A percentile compares a stretch with the other conserved stretches of the same genome.
Evolutionary conservation across 2,888 invertebrate species (phyloP).

Genomic region (Ormyrus labotus): DNA sequence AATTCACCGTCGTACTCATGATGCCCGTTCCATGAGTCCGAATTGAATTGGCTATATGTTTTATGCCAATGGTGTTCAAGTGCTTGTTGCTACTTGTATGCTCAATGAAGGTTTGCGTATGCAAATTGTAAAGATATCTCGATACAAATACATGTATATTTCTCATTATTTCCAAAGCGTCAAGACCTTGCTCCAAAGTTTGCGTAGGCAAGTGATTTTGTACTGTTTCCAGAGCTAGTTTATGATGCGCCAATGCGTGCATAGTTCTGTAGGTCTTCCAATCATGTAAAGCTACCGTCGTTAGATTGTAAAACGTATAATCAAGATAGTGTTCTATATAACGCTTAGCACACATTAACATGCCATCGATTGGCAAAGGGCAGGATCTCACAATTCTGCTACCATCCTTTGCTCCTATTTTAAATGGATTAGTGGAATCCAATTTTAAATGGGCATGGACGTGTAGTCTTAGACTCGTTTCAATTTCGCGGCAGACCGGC

Average conservation of each 20-base stretch:
- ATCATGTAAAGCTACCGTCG: slow-evolving; percentile 97
- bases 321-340: slow-evolving; percentile 93
- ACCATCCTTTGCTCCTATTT: slow-evolving; percentile 80
- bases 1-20: slow-evolving; percentile 95
- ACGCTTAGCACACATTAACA: slow-evolving; percentile 58
- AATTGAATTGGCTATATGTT: slow-evolving; percentile 97
- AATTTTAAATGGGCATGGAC: slow-evolving; percentile 93
- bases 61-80: slow-evolving; percentile 95
- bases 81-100: slow-evolving; percentile 93
- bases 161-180: slow-evolving; percentile 97
- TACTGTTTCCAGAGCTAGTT: slow-evolving; percentile 88
- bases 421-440: slow-evolving; percentile 85
- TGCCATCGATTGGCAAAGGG: slow-evolving; percentile 64
- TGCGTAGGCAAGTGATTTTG: slow-evolving; percentile 97
- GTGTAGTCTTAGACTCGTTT: slow-evolving; percentile 93
- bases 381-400: slow-evolving; percentile 76
- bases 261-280: slow-evolving; percentile 99
- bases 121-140: slow-evolving; percentile 95
- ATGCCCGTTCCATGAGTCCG: slow-evolving; percentile 97
- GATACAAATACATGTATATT: slow-evolving; percentile 97
- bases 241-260: slow-evolving; percentile 92
- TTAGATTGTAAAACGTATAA: slow-evolving; percentile 96
- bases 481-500: slow-evolving; percentile 90
- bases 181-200: slow-evolving; percentile 96
- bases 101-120: slow-evolving; percentile 97